These are phyloP conservation scores for Scaptomyza tumidula DNA, from an alignment of 2,888 invertebrate species.

Conservation along the genomic window DNA sequence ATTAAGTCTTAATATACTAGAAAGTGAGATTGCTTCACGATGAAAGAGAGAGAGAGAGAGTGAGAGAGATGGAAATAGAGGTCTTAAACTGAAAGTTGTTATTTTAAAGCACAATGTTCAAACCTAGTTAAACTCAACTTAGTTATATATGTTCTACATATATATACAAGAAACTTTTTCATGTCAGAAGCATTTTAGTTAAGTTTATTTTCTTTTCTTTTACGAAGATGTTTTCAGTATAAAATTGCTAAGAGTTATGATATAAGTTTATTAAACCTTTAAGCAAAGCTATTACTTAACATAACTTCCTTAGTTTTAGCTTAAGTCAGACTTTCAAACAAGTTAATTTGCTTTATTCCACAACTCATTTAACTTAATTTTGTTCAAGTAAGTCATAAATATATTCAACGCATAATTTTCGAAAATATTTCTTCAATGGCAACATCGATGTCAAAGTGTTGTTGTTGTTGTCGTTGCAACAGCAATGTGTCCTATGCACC, in stretches of 20 bases:
- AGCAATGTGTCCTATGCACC: conserved; percentile 45
- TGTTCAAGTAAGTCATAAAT: background rate
- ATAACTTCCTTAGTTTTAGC: too few relatives aligned
- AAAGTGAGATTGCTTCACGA: background rate
- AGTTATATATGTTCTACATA: too few relatives aligned
- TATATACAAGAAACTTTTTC: too few relatives aligned
- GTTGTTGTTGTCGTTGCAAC: background rate
- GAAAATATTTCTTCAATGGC: background rate
- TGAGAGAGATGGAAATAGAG: too few relatives aligned
- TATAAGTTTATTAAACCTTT: too few relatives aligned
- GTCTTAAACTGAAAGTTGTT: too few relatives aligned
- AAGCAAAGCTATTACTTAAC: too few relatives aligned
- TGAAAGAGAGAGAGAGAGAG: background rate
- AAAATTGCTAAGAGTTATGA: background rate
- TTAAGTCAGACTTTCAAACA: too few relatives aligned
- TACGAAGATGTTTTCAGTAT: background rate
- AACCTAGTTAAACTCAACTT: too few relatives aligned
- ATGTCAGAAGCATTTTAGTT: too few relatives aligned
- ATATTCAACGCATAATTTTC: background rate
- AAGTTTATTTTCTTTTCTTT: background rate
- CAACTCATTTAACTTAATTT: too few relatives aligned
- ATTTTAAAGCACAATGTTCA: too few relatives aligned
- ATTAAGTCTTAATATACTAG: background rate
- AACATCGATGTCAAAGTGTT: background rate
- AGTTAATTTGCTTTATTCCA: background rate